phyloP scores from a whole-genome alignment of 1,140 invertebrate genomes.

The Calephelis nemesis region DNA sequence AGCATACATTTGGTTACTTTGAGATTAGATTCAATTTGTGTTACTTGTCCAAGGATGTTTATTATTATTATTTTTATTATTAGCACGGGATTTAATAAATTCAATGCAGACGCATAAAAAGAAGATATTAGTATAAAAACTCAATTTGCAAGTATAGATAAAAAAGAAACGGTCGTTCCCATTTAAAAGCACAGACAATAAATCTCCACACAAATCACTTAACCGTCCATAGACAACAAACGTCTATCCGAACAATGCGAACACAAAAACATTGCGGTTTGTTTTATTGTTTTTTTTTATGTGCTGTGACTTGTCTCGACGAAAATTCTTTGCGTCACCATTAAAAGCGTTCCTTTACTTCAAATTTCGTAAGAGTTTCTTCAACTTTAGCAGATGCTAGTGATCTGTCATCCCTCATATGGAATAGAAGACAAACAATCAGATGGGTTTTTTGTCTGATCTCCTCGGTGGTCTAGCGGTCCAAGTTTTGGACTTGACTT shows the following conservation, averaged over 20 bases:
- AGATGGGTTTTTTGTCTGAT: too few relatives aligned
- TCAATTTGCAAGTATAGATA: constrained; percentile 9
- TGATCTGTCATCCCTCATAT: background rate
- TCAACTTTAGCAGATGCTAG: background rate
- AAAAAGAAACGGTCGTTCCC: constrained; percentile 2
- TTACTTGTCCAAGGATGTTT: too few relatives aligned
- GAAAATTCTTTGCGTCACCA: constrained; percentile 19
- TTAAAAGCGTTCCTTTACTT: constrained; percentile 16
- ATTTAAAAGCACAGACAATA: constrained; percentile 11
- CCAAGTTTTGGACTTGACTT: too few relatives aligned
- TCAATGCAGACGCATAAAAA: too few relatives aligned
- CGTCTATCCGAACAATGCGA: constrained; percentile 18
- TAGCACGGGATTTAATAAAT: too few relatives aligned
- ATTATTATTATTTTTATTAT: too few relatives aligned
- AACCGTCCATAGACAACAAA: constrained; percentile 19
- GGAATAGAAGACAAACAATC: too few relatives aligned
- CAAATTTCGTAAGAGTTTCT: constrained; percentile 10
- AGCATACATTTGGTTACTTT: too few relatives aligned
- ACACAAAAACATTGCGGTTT: constrained; percentile 19
- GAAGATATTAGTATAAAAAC: background rate
- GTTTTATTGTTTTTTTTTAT: constrained; percentile 18
- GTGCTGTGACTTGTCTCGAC: constrained; percentile 15
- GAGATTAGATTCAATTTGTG: too few relatives aligned
- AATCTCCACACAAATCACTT: constrained; percentile 15
- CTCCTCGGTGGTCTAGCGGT: too few relatives aligned